These are phyloP conservation scores for Sisyra terminalis DNA, from an alignment of 2,888 invertebrate genomes.

Conservation along the genomic window DNA sequence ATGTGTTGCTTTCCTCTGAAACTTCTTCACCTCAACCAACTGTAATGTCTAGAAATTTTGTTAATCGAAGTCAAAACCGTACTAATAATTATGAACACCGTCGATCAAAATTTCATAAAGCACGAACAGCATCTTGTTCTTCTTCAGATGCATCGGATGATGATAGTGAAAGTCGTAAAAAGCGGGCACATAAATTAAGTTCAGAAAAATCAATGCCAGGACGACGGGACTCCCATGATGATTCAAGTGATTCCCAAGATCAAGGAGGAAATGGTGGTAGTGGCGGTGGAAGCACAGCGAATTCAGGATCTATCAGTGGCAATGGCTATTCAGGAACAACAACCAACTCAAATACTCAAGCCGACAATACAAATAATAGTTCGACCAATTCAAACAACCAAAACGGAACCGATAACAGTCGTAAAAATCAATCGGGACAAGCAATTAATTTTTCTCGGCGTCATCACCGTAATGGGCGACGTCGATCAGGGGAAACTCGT, in stretches of 20 bases:
- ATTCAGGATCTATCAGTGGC: conserved; percentile 11
- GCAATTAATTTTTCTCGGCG: conserved; percentile 28
- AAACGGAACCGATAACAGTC: conserved; percentile 18
- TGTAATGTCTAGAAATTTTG: conserved; percentile 18
- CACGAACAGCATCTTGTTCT: conserved; percentile 75
- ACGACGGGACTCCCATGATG: conserved; percentile 67
- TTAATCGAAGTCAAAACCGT: conserved; percentile 21
- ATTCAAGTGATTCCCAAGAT: conserved; percentile 73
- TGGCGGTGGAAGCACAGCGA: conserved; percentile 21
- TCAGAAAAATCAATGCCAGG: conserved; percentile 40
- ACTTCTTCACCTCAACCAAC: conserved; percentile 17
- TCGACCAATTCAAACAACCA: conserved; percentile 14
- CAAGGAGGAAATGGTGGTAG: conserved; percentile 34
- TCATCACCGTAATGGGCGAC: conserved; percentile 36
- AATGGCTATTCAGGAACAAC: conserved; percentile 15
- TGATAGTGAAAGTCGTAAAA: conserved; percentile 65
- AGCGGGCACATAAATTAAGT: conserved; percentile 54
- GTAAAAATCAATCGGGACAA: conserved; percentile 21
- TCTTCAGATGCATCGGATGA: conserved; percentile 88
- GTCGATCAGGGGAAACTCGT: conserved; percentile 42
- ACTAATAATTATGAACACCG: conserved; percentile 33
- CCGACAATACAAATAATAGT: conserved; percentile 13
- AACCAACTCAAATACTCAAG: conserved; percentile 10
- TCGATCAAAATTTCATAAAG: conserved; percentile 52
- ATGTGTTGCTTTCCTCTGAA: conserved; percentile 14